phyloP scores from a whole-genome alignment of 1,140 invertebrate genomes.

The Centruroides sculpturatus region DNA sequence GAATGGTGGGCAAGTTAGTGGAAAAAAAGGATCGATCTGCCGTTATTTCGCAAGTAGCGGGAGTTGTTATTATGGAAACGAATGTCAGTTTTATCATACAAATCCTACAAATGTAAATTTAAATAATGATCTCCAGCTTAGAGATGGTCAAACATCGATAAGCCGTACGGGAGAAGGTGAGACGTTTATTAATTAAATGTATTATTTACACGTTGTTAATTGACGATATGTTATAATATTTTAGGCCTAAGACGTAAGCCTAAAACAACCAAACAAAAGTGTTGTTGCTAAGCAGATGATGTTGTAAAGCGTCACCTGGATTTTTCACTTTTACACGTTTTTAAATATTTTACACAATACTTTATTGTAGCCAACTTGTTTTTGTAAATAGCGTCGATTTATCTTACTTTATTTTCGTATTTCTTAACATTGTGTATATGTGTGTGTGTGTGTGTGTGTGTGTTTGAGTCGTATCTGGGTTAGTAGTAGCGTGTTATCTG shows the following conservation, averaged over 20 bases:
- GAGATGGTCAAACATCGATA: not conserved
- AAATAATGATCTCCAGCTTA: slow-evolving; percentile 13
- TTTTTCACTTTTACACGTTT: not conserved
- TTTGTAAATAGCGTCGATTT: too few relatives aligned
- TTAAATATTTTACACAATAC: too few relatives aligned
- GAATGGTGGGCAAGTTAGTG: not conserved
- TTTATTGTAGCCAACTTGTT: too few relatives aligned
- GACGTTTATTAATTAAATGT: too few relatives aligned
- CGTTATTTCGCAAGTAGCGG: slow-evolving; percentile 28
- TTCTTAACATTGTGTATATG: too few relatives aligned
- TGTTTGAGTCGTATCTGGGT: too few relatives aligned
- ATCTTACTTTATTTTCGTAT: too few relatives aligned
- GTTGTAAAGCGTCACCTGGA: not conserved
- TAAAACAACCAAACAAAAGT: not conserved
- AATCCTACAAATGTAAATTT: too few relatives aligned
- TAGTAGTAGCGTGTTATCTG: too few relatives aligned
- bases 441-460: too few relatives aligned
- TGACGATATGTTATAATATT: not conserved
- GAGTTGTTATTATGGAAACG: slow-evolving; percentile 27
- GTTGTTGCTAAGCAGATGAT: not conserved
- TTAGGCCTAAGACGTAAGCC: not conserved
- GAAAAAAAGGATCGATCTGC: slow-evolving; percentile 24
- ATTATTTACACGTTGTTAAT: too few relatives aligned
- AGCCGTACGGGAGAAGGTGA: not conserved
- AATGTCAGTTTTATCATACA: slow-evolving; percentile 28